Conservation (phyloP, 64 coral and sea anemone species). For the Stichodactyla mertensii region DNA sequence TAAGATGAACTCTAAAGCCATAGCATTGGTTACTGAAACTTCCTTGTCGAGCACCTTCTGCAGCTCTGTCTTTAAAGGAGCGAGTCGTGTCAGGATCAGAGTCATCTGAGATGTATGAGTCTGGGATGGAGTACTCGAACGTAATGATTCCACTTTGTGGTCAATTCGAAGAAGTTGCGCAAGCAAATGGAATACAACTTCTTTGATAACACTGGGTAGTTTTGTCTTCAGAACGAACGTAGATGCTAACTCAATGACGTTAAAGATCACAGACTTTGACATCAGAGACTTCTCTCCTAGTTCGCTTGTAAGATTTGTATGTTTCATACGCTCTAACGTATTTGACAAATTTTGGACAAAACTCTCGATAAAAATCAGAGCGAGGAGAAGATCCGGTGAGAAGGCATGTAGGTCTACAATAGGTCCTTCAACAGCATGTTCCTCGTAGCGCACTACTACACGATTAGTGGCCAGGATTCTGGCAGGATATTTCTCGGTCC, state of each 20-base stretch:
- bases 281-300: conserved; percentile 12
- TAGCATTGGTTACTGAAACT: conserved; percentile 65
- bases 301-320: not conserved
- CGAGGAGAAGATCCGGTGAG: conserved; percentile 53
- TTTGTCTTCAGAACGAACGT: conserved; percentile 59
- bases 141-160: conserved; percentile 24
- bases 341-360: conserved; percentile 47
- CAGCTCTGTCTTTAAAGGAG: conserved; percentile 66
- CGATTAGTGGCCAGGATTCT: conserved; percentile 51
- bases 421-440: conserved; percentile 29
- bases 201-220: conserved; percentile 65
- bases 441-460: conserved; percentile 29
- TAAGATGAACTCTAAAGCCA: conserved; percentile 83
- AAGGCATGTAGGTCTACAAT: conserved; percentile 52
- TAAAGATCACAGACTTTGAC: conserved; percentile 20
- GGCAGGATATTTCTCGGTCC: conserved; percentile 38
- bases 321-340: not conserved
- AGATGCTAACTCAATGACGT: conserved; percentile 49
- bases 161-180: conserved; percentile 61
- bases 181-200: conserved; percentile 71
- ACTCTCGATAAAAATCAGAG: conserved; percentile 64
- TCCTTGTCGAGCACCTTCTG: conserved; percentile 89
- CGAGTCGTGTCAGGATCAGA: conserved; percentile 52
- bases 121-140: conserved; percentile 2
- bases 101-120: conserved; percentile 17